phyloP scores from a whole-genome alignment of 2,797 vertebrate genomes.

The Tiaroga cobitis region DNA sequence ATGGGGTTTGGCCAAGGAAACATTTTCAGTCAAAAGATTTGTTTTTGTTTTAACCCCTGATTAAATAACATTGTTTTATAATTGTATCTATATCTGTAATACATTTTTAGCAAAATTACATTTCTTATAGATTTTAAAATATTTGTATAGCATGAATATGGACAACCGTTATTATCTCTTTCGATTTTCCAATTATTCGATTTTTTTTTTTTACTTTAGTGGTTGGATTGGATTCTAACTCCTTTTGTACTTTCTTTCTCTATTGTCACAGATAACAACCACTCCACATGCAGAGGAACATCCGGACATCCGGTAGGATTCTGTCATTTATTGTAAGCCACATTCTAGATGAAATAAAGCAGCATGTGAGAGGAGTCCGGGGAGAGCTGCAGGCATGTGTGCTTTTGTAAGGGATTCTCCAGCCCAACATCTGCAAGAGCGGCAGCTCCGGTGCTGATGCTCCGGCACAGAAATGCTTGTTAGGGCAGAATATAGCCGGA shows the following conservation, averaged over 20 bases:
- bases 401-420: constrained; percentile 39
- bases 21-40: too few relatives aligned
- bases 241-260: constrained; percentile 14
- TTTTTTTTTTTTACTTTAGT: neutral
- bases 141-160: neutral
- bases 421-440: neutral
- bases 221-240: neutral
- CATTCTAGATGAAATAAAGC: constrained; percentile 27
- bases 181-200: neutral
- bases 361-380: constrained; percentile 2
- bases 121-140: neutral
- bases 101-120: neutral
- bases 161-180: neutral
- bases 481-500: constrained; percentile 44
- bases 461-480: constrained; percentile 54
- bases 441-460: constrained; percentile 36
- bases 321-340: constrained; percentile 19
- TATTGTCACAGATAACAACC: constrained; percentile 8
- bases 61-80: neutral
- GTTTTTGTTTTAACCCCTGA: neutral
- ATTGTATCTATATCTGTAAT: neutral
- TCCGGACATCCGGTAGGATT: constrained; percentile 9
- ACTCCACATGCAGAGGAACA: neutral
- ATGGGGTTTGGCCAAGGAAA: too few relatives aligned
- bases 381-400: constrained; percentile 31